Conservation (phyloP, 1,140 invertebrate genomes). For the Idris sp. region DNA sequence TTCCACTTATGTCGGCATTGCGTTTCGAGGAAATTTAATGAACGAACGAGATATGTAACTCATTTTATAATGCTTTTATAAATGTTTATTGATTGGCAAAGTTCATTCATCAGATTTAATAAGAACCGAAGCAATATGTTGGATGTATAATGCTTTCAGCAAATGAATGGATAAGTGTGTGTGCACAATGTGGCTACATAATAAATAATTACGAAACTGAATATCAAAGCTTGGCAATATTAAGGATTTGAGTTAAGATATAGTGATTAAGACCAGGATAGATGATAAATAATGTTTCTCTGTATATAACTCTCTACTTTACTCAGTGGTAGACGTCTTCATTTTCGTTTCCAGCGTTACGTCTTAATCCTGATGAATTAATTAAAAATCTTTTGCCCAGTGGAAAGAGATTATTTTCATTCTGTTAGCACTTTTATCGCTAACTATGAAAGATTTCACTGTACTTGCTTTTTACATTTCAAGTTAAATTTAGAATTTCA, state of each 20-base stretch:
- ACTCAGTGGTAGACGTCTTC: conserved; percentile 5
- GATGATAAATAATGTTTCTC: conserved; percentile 27
- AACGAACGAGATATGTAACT: conserved; percentile 40
- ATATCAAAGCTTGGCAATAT: conserved; percentile 30
- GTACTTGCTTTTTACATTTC: neutral
- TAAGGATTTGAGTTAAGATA: conserved; percentile 24
- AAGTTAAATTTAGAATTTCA: no score
- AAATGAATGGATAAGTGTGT: conserved; percentile 3
- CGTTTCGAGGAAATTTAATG: conserved; percentile 39
- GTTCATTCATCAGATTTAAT: conserved; percentile 30
- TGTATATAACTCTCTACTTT: conserved; percentile 24
- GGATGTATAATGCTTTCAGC: conserved; percentile 4
- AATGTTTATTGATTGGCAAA: conserved; percentile 47
- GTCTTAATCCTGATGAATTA: conserved; percentile 25
- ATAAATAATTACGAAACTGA: conserved; percentile 23
- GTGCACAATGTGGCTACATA: conserved; percentile 2
- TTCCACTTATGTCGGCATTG: conserved; percentile 25
- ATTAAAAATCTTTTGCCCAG: conserved; percentile 28
- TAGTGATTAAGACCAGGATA: conserved; percentile 15
- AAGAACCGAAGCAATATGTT: conserved; percentile 1
- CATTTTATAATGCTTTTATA: conserved; percentile 40
- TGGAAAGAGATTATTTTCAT: no score
- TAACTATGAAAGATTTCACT: no score
- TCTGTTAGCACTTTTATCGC: no score
- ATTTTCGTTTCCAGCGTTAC: conserved; percentile 24